Evolutionary conservation across 2,888 invertebrate genomes (phyloP).

Genomic region (Plebejus melissa): DNA sequence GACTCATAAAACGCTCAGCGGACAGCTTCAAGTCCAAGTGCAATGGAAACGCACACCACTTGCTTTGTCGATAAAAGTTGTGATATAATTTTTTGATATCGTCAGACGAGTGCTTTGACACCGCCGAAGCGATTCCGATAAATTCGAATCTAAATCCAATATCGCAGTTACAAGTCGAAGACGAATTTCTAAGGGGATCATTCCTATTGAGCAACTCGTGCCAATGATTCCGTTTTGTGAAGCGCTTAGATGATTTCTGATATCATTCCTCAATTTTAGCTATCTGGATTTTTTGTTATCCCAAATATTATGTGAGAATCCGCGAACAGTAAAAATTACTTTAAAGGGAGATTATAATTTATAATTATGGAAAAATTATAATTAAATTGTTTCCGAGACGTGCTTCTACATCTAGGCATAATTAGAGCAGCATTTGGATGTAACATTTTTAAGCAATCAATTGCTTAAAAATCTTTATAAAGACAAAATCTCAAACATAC

Average conservation of each 20-base stretch:
- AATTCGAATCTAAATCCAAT: constrained; percentile 68
- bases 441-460: too few relatives aligned
- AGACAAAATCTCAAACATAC: not conserved
- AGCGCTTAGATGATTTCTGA: constrained; percentile 31
- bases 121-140: constrained; percentile 59
- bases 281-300: not conserved
- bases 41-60: constrained; percentile 43
- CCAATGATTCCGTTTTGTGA: constrained; percentile 33
- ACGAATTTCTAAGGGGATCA: constrained; percentile 49
- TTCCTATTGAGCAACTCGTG: constrained; percentile 51
- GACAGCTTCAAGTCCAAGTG: not conserved
- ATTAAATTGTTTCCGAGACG: not conserved
- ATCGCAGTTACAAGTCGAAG: constrained; percentile 45
- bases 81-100: constrained; percentile 71
- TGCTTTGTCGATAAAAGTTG: constrained; percentile 61
- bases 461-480: not conserved
- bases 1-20: too few relatives aligned
- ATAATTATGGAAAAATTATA: not conserved
- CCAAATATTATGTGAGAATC: not conserved
- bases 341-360: too few relatives aligned
- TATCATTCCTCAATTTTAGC: not conserved
- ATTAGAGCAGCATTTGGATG: too few relatives aligned
- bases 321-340: not conserved
- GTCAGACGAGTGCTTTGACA: constrained; percentile 58
- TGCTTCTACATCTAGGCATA: not conserved